These are phyloP conservation scores for Mallotus villosus DNA, from an alignment of 2,797 vertebrate genomes.

Conservation along the genomic window DNA sequence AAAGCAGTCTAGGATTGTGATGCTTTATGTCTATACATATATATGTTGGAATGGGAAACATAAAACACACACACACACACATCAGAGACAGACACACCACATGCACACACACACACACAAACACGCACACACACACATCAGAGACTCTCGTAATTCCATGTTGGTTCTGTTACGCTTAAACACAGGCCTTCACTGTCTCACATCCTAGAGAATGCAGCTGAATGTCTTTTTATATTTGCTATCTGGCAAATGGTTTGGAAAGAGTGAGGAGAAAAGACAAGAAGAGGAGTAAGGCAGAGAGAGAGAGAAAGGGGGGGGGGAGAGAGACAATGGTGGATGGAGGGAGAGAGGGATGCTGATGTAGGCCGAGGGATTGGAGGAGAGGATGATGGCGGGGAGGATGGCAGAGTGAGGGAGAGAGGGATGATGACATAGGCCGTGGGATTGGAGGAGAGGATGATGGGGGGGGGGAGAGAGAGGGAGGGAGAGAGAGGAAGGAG, in stretches of 20 bases:
- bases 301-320: neutral
- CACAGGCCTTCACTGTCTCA: neutral
- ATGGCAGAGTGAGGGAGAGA: slow-evolving; percentile 31
- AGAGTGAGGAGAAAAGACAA: neutral
- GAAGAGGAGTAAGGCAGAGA: neutral
- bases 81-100: neutral
- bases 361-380: slow-evolving; percentile 11
- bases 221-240: too few species aligned
- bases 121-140: neutral
- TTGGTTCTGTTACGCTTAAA: neutral
- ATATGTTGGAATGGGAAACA: neutral
- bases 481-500: neutral
- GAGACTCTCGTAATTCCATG: neutral
- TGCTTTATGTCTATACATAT: neutral
- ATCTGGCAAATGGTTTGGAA: neutral
- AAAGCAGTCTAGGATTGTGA: neutral
- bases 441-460: slow-evolving; percentile 11
- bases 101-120: neutral
- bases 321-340: neutral
- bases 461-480: slow-evolving; percentile 3
- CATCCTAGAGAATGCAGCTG: too few species aligned
- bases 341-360: slow-evolving; percentile 10
- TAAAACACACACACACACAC: neutral
- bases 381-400: slow-evolving; percentile 24
- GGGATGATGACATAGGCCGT: slow-evolving; percentile 18